Base-by-base conservation (phyloP, 2,797 vertebrate species). In the Falco peregrinus region DNA sequence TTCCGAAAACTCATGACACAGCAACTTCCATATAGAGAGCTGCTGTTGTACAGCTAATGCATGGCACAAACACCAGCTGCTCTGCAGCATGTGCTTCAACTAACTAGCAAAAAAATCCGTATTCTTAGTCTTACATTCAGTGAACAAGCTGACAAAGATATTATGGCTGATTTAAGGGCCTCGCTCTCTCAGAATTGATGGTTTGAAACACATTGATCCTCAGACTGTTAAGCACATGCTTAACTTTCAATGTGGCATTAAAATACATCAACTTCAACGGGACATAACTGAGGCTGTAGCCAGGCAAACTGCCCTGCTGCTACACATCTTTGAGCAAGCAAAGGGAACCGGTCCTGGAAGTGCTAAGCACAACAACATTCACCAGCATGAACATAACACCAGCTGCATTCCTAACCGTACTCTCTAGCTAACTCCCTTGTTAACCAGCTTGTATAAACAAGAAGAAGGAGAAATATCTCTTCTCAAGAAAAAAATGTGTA, bases 91-190 rank as follows among this genome's bases (percentile, higher is more conserved):
- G 14, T 31, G 53, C 64, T 56, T 69, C 63, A 89, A 28, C 37
- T 35, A 77, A 54, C 68, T 48, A 43, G 3, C 13, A 9, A 39
- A 39, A 18, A 68, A 90, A 84, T 76, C 59, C 7, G 1, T 33
- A 19, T 54, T 74, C 69, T 54, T 18, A 28, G 47, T 20, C 83
- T 61, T 51, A 48, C 3, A 69, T 7, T 19, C 54, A 84, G 35
- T 39, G 63, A 94, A 86, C 24, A 64, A 90, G 31, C 43, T 76
- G 76, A 86, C 22, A 86, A 89, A 89, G 43, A 76, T 90, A n/a
- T 80, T 70, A 65, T 7, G 17, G 39, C 14, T 69, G 54, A 87
- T 89, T 87, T 85, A 92, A 92, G 68, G 5, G 31, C 33, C 63
- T 80, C 69, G 20, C 10, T 81, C n/a, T 10, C 68, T 94, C 47